Base-by-base conservation (phyloP, 2,888 invertebrate species). In the Spicauda simplicius region DNA sequence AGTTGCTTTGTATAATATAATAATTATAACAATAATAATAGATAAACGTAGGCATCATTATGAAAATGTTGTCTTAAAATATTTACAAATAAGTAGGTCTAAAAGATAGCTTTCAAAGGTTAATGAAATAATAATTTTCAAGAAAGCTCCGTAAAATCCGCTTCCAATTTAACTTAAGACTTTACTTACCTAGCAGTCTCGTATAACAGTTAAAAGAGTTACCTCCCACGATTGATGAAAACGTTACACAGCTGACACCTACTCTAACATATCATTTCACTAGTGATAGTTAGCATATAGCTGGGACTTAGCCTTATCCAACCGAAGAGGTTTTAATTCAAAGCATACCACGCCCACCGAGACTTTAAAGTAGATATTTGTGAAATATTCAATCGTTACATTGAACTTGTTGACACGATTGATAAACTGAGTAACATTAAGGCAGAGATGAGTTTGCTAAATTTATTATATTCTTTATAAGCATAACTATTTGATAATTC, bases 111-210 rank as follows among this genome's bases (percentile, higher is more conserved):
- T n/a, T 45, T n/a, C n/a, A 45, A 45, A 45, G 45, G 45, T 45
- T 45, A 45, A 45, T 45, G 45, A 58, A 54, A 58, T 45, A 14
- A 58, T 20, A 58, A 20, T 10, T 58, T 58, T n/a, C 45, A 45
- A 58, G 45, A n/a, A 45, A n/a, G n/a, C n/a, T 6, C n/a, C n/a
- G n/a, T 45, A 45, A 45, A 61, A 52, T 61, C 12, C 37, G 30
- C 53, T 52, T 50, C 37, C 52, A 61, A 61, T 61, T 61, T 61
- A 61, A 61, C 19, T 61, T 61, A 52, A 52, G 19, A 18, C 37
- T 59, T 61, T 33, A 19, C 60, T n/a, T n/a, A 45, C 45, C 1
- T 41, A 41, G 41, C 8, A 41, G 41, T 14, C 41, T 33, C 25
- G 25, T 25, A 5, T 25, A 25, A 25, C 25, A 25, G 3, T 25